Evolutionary conservation across 2,888 invertebrate species (phyloP).

Genomic region (Anticlea derivata): DNA sequence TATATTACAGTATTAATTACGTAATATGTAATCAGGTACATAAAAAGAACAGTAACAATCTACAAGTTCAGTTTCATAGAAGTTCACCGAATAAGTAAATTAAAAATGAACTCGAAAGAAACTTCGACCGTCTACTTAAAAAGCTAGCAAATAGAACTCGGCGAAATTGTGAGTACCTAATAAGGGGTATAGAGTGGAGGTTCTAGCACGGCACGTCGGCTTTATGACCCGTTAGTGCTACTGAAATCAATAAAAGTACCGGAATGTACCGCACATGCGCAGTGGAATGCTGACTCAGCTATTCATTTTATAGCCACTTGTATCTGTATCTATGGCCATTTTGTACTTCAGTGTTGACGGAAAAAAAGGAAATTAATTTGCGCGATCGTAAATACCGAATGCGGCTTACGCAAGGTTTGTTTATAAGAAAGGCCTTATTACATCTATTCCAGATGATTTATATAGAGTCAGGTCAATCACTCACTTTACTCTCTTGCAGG

Average conservation of each 20-base stretch:
- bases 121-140: slow-evolving; percentile 54
- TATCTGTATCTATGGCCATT: slow-evolving; percentile 81
- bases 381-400: slow-evolving; percentile 55
- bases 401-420: slow-evolving; percentile 51
- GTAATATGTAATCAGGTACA: no score
- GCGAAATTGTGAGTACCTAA: slow-evolving; percentile 78
- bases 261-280: slow-evolving; percentile 84
- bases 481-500: no score
- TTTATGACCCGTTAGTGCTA: slow-evolving; percentile 86
- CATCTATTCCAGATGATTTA: no score
- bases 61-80: slow-evolving; percentile 7
- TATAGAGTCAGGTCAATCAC: no score
- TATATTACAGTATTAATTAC: no score
- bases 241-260: slow-evolving; percentile 88
- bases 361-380: slow-evolving; percentile 71
- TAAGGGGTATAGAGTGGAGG: slow-evolving; percentile 76
- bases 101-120: slow-evolving; percentile 44
- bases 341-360: slow-evolving; percentile 75
- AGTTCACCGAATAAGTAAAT: slow-evolving; percentile 34
- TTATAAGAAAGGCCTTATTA: no score
- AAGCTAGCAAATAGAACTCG: slow-evolving; percentile 76
- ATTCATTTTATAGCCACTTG: slow-evolving; percentile 83
- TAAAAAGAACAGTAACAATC: neutral
- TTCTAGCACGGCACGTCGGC: slow-evolving; percentile 78
- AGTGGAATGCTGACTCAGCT: slow-evolving; percentile 77